Base-by-base conservation (phyloP, 2,113 vertebrate genomes). In the Malaclemys terrapin region DNA sequence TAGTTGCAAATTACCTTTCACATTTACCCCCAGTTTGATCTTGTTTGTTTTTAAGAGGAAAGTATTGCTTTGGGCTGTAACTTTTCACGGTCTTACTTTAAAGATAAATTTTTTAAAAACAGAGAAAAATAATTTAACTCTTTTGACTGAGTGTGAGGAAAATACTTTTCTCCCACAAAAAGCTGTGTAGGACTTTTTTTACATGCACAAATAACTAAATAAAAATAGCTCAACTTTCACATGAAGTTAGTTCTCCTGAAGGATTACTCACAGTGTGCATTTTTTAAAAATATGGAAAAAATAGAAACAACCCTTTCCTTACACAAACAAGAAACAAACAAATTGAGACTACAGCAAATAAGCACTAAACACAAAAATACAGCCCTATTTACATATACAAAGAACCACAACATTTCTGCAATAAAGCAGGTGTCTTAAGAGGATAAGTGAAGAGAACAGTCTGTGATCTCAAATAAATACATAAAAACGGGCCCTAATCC, bases 141-240 rank as follows among this genome's bases (percentile, higher is more conserved):
- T 45, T 75, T 90, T 84, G 69, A 87, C 72, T 91, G 22, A 1
- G 56, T 50, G 12, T 65, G 27, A 25, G 84, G 50, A 47, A 1
- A 78, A 78, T 78, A 27, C 42, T 78, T 0, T 50, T 45, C 6
- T 57, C 82, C 80, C 80, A 53, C 25, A 19, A 9, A 31, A 79
- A 82, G 31, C 19, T 38, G 4, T 53, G 87, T 31, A 82, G 84
- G 25, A 8, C 69, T 83, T 84, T 20, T 7, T 42, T 1, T 38
- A 7, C 6, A 9, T 3, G 25, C 45, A 3, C 0, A 19, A 22
- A 3, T 62, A 42, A 10, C 3, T 47, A 78, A 57, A 19, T 16
- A 19, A 47, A 27, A 29, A 47, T 16, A 62, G 9, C 27, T 42
- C 54, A 35, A 72, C 91, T 59, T 54, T 35, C 16, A 57, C n/a